Evolutionary conservation across 2,888 invertebrate species (phyloP).

Genomic region (Gortyna flavago): DNA sequence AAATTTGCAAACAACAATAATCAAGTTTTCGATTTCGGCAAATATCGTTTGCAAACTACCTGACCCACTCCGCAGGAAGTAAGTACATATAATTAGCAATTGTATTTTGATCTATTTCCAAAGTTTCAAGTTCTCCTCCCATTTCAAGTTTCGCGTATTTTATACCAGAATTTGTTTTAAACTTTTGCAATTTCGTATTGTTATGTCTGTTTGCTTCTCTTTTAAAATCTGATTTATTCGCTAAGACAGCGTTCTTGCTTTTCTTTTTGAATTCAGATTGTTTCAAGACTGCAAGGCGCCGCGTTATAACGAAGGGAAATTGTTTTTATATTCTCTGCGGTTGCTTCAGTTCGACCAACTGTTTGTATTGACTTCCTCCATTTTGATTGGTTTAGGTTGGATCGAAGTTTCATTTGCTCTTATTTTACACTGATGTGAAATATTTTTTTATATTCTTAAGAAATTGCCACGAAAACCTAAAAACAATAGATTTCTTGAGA

Average conservation of each 20-base stretch:
- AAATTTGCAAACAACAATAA: constrained; percentile 43
- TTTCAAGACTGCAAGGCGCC: constrained; percentile 32
- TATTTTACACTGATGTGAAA: not conserved
- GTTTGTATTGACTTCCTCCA: constrained; percentile 13
- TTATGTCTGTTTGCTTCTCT: constrained; percentile 67
- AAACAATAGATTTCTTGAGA: not conserved
- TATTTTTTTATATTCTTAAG: not conserved
- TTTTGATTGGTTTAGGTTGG: not conserved
- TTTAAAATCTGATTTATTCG: constrained; percentile 62
- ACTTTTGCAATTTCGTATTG: constrained; percentile 73
- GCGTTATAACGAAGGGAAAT: constrained; percentile 25
- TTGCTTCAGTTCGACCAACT: not conserved
- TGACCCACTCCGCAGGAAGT: constrained; percentile 27
- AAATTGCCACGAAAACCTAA: not conserved
- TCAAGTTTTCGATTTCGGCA: constrained; percentile 28
- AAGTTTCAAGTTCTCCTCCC: constrained; percentile 55
- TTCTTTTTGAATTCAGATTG: constrained; percentile 45
- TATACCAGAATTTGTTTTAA: constrained; percentile 69
- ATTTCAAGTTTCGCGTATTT: constrained; percentile 63
- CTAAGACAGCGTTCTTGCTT: constrained; percentile 20
- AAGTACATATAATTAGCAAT: constrained; percentile 45
- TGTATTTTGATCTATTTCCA: constrained; percentile 67
- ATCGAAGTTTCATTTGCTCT: not conserved
- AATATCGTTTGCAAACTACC: constrained; percentile 45
- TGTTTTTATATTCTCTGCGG: constrained; percentile 21